Evolutionary conservation across 2,888 invertebrate genomes (phyloP).

Genomic region (Hypsopygia costalis): DNA sequence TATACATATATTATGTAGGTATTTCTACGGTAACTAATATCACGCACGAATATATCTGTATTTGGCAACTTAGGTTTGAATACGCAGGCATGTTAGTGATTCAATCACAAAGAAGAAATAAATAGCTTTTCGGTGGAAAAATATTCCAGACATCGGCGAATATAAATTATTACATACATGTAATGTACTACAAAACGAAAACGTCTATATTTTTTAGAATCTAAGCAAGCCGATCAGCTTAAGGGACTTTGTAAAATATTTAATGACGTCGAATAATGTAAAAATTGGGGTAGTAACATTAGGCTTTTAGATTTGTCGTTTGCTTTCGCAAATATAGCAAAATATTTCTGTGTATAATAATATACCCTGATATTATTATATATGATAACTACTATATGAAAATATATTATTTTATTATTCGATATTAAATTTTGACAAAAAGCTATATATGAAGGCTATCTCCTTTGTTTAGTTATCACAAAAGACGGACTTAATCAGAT

Average conservation of each 20-base stretch:
- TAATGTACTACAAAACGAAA: conserved; percentile 54
- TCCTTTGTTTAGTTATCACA: too few relatives aligned
- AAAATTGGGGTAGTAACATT: too few relatives aligned
- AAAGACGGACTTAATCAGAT: background rate
- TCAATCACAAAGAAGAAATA: conserved; percentile 42
- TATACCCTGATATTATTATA: too few relatives aligned
- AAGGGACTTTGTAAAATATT: too few relatives aligned
- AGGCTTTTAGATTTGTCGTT: too few relatives aligned
- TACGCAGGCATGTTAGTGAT: conserved; percentile 9
- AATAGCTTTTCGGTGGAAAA: conserved; percentile 53
- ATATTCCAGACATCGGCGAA: conserved; percentile 37
- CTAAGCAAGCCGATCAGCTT: conserved; percentile 3
- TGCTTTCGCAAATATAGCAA: too few relatives aligned
- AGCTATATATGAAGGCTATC: too few relatives aligned
- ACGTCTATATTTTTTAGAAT: conserved; percentile 20
- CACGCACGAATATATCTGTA: conserved; percentile 53
- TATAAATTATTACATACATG: conserved; percentile 29
- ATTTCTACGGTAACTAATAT: conserved; percentile 75
- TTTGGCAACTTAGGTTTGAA: conserved; percentile 38
- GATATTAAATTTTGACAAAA: too few relatives aligned
- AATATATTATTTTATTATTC: too few relatives aligned
- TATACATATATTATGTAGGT: conserved; percentile 24
- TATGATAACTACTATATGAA: too few relatives aligned
- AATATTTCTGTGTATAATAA: too few relatives aligned
- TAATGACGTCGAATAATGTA: too few relatives aligned